Base-by-base conservation (phyloP, 2,888 invertebrate genomes). In the Drosophila quinaria region DNA sequence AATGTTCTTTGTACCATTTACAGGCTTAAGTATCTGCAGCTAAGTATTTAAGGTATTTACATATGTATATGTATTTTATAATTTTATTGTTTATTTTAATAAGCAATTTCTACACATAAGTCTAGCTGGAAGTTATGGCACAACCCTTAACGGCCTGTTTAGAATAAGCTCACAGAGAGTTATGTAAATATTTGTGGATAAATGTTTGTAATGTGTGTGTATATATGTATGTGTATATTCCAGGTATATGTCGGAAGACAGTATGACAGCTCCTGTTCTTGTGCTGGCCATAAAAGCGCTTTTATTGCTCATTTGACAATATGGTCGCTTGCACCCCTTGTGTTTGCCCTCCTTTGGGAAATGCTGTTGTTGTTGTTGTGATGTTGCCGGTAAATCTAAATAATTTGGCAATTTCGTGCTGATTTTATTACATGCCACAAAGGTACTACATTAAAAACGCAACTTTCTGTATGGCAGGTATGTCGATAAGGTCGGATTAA, bases 301-400 rank as follows among this genome's bases (percentile, higher is more conserved):
- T 86, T 87, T 87, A 87, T 87, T 90, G 86, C 88, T 89, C 88
- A 90, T 87, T 89, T 89, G 90, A 87, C 90, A 89, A 90, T 86
- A 87, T 90, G 82, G 66, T 42, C 13, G 41, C 56, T 39, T 59
- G 69, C 63, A 65, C 29, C 52, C 46, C 39, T 37, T 70, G 50
- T 19, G 55, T 2, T 15, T 42, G 2, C 8, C 10, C 37, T 41
- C 39, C 35, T 39, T 46, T 39, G 54, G 62, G 39, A 46, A 37
- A 25, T n/a, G 51, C 44, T 15, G 33, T 22, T 61, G 51, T 47
- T 64, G 50, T 31, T 66, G 50, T 29, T 50, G 60, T 63, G 65
- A 39, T 58, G 78, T 22, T 78, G 88, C 51, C 74, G 87, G 71
- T 85, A 90, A 90, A 86, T 87, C 90, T 90, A 87, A 87, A 87